Conservation (phyloP, 2,113 vertebrate genomes). For the Chunga burmeisteri region DNA sequence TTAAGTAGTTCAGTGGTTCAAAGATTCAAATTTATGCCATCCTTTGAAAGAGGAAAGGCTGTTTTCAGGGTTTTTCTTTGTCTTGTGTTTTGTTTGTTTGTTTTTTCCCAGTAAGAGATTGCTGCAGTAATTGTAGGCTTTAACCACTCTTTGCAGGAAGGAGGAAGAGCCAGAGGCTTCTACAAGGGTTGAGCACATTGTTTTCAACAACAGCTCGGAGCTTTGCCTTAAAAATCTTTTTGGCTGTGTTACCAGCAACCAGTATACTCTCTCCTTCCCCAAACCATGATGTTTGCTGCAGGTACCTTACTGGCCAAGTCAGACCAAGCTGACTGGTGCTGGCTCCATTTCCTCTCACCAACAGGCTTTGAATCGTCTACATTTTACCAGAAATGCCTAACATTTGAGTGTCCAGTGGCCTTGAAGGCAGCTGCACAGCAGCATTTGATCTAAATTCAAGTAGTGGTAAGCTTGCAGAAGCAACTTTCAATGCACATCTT, state of each 20-base stretch:
- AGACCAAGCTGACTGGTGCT: not conserved
- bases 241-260: not conserved
- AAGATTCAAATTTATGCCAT: not conserved
- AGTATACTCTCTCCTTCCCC: not conserved
- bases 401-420: not conserved
- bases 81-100: not conserved
- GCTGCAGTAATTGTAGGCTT: not conserved
- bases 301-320: not conserved
- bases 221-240: not conserved
- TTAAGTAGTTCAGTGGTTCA: not conserved
- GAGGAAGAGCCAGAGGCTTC: not conserved
- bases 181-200: not conserved
- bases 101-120: not conserved
- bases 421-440: not conserved
- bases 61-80: not conserved
- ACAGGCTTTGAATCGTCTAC: not conserved
- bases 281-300: not conserved
- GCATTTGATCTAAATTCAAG: not conserved
- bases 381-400: accelerated
- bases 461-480: accelerated
- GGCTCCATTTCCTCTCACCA: not conserved
- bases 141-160: not conserved
- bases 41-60: not conserved
- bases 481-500: not conserved
- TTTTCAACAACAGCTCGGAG: not conserved